A percentile compares a stretch with the other conserved stretches of the same genome.
Conservation (phyloP, 2,888 invertebrate genomes). For the Diaprepes abbreviatus region DNA sequence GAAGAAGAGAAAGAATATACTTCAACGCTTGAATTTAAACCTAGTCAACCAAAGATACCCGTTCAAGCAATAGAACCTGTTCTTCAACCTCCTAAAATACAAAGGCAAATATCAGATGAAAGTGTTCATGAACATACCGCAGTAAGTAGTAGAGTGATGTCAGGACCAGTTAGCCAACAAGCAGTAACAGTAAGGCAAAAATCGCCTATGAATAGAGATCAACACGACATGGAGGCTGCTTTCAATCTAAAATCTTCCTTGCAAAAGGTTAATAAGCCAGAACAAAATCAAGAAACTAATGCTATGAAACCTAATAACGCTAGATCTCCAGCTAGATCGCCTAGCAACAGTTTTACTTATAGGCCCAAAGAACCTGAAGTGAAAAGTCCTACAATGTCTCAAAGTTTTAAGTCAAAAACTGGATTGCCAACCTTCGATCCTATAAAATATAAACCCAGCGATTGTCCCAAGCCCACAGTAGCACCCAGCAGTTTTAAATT, state of each 20-base stretch:
- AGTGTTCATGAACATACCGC: conserved; percentile 71
- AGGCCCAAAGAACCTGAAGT: conserved; percentile 21
- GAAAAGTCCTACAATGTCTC: conserved; percentile 18
- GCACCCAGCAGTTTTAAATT: conserved; percentile 49
- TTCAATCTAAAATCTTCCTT: conserved; percentile 71
- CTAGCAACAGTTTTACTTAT: conserved; percentile 33
- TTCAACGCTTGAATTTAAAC: conserved; percentile 56
- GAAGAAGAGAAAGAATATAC: conserved; percentile 52
- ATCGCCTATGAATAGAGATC: conserved; percentile 72
- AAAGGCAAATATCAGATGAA: conserved; percentile 61
- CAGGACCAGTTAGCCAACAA: conserved; percentile 79
- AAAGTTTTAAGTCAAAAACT: conserved; percentile 50
- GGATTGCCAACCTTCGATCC: conserved; percentile 36
- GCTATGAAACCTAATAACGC: conserved; percentile 19
- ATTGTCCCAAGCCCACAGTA: conserved; percentile 50
- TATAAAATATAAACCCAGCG: conserved; percentile 51
- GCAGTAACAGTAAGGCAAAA: conserved; percentile 75
- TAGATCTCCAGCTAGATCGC: conserved; percentile 26
- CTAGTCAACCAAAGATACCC: conserved; percentile 34
- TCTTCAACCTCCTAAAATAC: conserved; percentile 54
- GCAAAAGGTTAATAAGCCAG: conserved; percentile 65
- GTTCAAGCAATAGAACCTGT: conserved; percentile 48
- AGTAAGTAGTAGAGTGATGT: conserved; percentile 80
- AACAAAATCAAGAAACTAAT: conserved; percentile 19
- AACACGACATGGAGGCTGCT: conserved; percentile 71